Percentiles rank a stretch among this genome's conserved stretches.
Conservation (phyloP, 2,797 vertebrate species). For the Enteromius unitaeniatus region DNA sequence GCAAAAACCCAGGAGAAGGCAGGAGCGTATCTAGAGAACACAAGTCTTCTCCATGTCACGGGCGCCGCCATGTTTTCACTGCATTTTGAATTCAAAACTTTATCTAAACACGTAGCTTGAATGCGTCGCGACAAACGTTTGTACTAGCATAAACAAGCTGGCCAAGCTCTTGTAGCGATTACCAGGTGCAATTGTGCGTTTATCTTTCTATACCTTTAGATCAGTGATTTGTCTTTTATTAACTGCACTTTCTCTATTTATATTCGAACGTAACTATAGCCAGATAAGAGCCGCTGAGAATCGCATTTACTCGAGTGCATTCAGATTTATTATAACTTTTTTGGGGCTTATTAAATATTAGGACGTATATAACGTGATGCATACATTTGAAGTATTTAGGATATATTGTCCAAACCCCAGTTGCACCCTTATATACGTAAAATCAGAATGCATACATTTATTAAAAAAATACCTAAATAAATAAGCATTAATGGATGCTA, state of each 20-base stretch:
- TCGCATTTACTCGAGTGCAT: background rate
- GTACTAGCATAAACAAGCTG: background rate
- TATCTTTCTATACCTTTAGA: too few species aligned
- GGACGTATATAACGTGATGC: too few species aligned
- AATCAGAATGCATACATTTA: background rate
- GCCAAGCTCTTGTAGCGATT: background rate
- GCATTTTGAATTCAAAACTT: slow-evolving; percentile 68
- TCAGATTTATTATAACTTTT: background rate
- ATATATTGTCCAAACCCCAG: background rate
- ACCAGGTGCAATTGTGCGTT: background rate
- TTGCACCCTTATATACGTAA: background rate
- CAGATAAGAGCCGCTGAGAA: background rate
- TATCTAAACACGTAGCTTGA: slow-evolving; percentile 64
- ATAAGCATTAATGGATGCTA: too few species aligned
- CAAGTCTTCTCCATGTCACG: slow-evolving; percentile 80
- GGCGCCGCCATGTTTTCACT: slow-evolving; percentile 78
- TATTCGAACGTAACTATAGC: background rate
- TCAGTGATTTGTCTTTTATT: background rate
- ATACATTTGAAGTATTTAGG: background rate
- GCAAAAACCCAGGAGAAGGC: slow-evolving; percentile 75
- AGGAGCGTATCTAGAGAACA: slow-evolving; percentile 74
- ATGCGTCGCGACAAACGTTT: too few species aligned
- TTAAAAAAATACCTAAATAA: background rate
- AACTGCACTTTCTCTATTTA: background rate
- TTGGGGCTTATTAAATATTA: too few species aligned